phyloP scores from a whole-genome alignment of 2,888 invertebrate genomes.

The Gari tellinella region DNA sequence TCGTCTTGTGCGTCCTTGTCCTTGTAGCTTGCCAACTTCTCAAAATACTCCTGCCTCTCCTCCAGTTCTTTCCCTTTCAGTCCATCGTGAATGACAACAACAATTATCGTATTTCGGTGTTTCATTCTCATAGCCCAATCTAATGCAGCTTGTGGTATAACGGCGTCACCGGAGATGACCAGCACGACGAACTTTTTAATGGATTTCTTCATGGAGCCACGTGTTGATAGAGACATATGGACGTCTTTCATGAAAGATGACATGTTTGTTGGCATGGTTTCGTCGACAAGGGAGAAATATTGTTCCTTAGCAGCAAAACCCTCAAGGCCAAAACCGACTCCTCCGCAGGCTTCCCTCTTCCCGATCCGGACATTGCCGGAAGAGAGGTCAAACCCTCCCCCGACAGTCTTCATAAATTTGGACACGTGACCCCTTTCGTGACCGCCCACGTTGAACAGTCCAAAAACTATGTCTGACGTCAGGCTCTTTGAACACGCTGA shows the following conservation, averaged over 20 bases:
- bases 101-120: neutral
- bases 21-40: constrained; percentile 2
- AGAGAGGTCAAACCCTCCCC: constrained; percentile 25
- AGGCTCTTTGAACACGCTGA: constrained; percentile 29
- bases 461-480: constrained; percentile 43
- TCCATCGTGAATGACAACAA: neutral
- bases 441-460: constrained; percentile 37
- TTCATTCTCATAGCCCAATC: neutral
- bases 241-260: constrained; percentile 5
- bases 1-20: constrained; percentile 6
- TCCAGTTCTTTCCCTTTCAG: too few relatives aligned
- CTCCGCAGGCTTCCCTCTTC: constrained; percentile 20
- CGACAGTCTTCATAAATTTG: constrained; percentile 32
- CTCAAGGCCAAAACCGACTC: neutral
- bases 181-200: constrained; percentile 5
- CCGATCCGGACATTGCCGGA: constrained; percentile 37
- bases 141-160: neutral
- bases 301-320: constrained; percentile 4
- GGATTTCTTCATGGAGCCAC: neutral
- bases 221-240: neutral
- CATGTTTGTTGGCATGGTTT: constrained; percentile 1
- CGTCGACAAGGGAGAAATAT: constrained; percentile 4
- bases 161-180: constrained; percentile 14
- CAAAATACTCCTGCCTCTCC: neutral
- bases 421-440: constrained; percentile 14